Conservation (phyloP, 1,140 invertebrate species). For the Trichonephila inaurata region DNA sequence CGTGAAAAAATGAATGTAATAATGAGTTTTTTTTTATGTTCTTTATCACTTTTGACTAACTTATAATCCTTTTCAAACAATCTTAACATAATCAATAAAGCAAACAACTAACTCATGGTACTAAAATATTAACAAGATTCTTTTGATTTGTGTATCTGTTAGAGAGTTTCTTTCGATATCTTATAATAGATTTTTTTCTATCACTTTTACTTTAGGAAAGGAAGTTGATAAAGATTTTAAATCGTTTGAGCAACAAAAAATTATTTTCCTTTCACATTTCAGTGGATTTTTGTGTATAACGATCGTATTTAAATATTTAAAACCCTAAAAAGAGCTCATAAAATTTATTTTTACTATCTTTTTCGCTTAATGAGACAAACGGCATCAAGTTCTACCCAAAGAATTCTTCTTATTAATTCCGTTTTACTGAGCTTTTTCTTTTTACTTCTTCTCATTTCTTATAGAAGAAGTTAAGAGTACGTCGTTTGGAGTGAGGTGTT, state of each 20-base stretch:
- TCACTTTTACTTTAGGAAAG: not conserved
- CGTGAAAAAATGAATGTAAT: too few relatives aligned
- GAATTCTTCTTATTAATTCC: slow-evolving; percentile 16
- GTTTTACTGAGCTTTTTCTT: not conserved
- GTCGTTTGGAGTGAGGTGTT: slow-evolving; percentile 14
- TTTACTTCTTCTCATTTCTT: not conserved
- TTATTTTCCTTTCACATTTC: not conserved
- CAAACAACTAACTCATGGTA: too few relatives aligned
- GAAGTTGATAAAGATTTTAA: not conserved
- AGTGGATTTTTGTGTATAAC: not conserved
- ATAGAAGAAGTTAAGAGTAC: not conserved
- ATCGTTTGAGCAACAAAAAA: not conserved
- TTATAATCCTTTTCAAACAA: too few relatives aligned
- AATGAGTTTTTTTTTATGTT: too few relatives aligned
- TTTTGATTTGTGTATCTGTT: too few relatives aligned
- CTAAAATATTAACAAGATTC: too few relatives aligned
- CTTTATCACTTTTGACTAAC: too few relatives aligned
- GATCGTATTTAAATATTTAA: not conserved
- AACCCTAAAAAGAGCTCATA: not conserved
- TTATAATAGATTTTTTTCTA: not conserved
- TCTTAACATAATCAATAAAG: too few relatives aligned
- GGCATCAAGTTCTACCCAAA: not conserved
- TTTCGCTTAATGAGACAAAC: not conserved
- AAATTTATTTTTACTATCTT: not conserved
- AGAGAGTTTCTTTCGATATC: not conserved